A percentile compares a stretch with the other conserved stretches of the same genome.
phyloP scores from a whole-genome alignment of 2,797 vertebrate species.

The Chromis chromis region DNA sequence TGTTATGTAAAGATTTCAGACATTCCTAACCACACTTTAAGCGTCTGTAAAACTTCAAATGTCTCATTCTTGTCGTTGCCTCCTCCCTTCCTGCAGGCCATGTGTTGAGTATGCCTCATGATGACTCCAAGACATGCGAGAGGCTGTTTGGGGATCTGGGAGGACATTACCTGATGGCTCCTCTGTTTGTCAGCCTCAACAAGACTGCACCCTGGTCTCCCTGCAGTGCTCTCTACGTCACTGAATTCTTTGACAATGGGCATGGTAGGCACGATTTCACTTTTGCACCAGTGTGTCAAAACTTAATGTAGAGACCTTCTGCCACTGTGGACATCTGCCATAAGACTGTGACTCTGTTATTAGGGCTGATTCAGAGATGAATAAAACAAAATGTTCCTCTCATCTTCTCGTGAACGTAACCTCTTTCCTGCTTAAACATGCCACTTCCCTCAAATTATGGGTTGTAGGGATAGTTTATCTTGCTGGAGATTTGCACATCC shows the following conservation, averaged over 20 bases:
- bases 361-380: conserved; percentile 49
- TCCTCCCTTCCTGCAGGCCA: conserved; percentile 85
- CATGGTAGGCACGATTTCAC: conserved; percentile 85
- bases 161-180: conserved; percentile 92
- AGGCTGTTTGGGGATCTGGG: conserved; percentile 89
- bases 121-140: conserved; percentile 93
- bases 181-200: conserved; percentile 91
- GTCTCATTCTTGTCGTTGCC: not conserved
- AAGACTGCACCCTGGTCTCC: conserved; percentile 93
- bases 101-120: conserved; percentile 96
- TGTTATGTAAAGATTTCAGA: not conserved
- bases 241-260: conserved; percentile 95
- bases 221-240: conserved; percentile 94
- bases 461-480: conserved; percentile 56
- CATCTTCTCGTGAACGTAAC: conserved; percentile 20
- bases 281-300: not conserved
- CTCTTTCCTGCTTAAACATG: conserved; percentile 71
- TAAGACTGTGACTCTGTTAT: conserved; percentile 43
- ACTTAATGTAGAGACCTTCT: conserved; percentile 8
- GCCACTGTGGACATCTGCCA: conserved; percentile 37
- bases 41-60: not conserved
- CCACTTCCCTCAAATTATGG: conserved; percentile 72
- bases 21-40: not conserved
- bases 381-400: conserved; percentile 52
- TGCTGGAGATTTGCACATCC: conserved; percentile 45